These are phyloP conservation scores for Denticeps clupeoides DNA, from an alignment of 2,797 vertebrate genomes.

Conservation along the genomic window DNA sequence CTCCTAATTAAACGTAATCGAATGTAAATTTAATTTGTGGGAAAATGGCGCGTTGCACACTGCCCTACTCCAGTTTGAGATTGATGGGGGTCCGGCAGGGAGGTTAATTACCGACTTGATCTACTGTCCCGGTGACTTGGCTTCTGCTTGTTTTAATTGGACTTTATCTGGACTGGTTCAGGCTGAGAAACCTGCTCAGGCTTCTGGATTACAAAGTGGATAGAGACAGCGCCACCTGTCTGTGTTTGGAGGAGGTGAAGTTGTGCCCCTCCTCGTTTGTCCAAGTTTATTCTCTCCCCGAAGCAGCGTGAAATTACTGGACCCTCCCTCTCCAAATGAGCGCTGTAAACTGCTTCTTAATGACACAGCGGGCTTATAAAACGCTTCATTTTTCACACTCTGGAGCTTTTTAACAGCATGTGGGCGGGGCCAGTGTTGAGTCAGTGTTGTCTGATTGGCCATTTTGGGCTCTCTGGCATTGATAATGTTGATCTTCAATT, in stretches of 20 bases:
- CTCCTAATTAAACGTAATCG: constrained; percentile 75
- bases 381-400: constrained; percentile 48
- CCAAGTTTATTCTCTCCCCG: constrained; percentile 51
- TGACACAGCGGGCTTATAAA: constrained; percentile 48
- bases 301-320: constrained; percentile 67
- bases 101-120: constrained; percentile 75
- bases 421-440: constrained; percentile 16
- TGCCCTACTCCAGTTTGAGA: constrained; percentile 53
- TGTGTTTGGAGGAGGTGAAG: constrained; percentile 27
- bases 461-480: too few relatives aligned
- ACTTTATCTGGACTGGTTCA: constrained; percentile 59
- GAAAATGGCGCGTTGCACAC: constrained; percentile 47
- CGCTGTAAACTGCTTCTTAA: constrained; percentile 56
- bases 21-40: constrained; percentile 74
- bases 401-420: constrained; percentile 25
- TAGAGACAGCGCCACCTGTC: constrained; percentile 51
- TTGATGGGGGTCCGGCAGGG: constrained; percentile 58
- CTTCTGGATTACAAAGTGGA: too few relatives aligned
- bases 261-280: constrained; percentile 47
- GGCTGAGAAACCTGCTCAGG: too few relatives aligned
- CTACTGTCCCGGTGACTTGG: constrained; percentile 64
- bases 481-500: too few relatives aligned
- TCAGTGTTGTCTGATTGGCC: constrained; percentile 16
- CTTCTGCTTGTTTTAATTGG: constrained; percentile 61
- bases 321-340: constrained; percentile 45